Evolutionary conservation across 2,888 invertebrate species (phyloP), one percentile per base, ranked within the genome.

Genomic region (Brachycybe producta): DNA sequence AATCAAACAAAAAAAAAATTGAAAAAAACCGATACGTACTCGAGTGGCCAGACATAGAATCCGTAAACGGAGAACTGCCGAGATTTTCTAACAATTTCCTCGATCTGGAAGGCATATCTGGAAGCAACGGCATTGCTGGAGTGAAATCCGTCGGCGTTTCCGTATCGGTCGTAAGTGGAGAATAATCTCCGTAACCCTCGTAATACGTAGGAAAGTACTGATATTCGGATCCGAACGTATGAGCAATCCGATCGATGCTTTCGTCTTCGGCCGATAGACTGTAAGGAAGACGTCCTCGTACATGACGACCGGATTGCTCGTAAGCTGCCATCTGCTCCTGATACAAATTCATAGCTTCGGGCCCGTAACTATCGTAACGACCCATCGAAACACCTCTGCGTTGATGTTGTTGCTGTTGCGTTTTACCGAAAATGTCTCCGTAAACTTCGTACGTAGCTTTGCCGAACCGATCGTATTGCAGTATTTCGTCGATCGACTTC

Each of bases 61-160:
- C 39, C 27, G 39, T 39, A 34, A 32, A 23, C 32, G 45, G 34
- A 2, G 45, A 23, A 34, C 45, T 34, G 2, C 45, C 45, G 19
- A 71, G 60, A 59, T 70, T 69, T 59, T 71, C 70, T 40, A 71
- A 62, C 40, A 71, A 61, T 58, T 72, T 72, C 53, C 75, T 62
- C 24, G 74, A 74, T 48, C 72, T 64, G 36, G 71, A 71, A 34
- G 73, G 73, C 66, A 75, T 73, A 61, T 75, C 75, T 39, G 72
- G 73, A 52, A 75, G 65, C 40, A 75, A 63, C 17, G 74, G 75
- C 75, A 75, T 75, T 17, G 74, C 73, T 13, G 73, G 72, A 5
- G 69, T 67, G 58, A 62, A 65, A 60, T 70, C 70, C 54, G 61
- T 60, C 57, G 63, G 61, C 47, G 62, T 62, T 50, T 64, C 65